phyloP scores from a whole-genome alignment of 1,140 invertebrate genomes.

The Phenacoccus solenopsis region DNA sequence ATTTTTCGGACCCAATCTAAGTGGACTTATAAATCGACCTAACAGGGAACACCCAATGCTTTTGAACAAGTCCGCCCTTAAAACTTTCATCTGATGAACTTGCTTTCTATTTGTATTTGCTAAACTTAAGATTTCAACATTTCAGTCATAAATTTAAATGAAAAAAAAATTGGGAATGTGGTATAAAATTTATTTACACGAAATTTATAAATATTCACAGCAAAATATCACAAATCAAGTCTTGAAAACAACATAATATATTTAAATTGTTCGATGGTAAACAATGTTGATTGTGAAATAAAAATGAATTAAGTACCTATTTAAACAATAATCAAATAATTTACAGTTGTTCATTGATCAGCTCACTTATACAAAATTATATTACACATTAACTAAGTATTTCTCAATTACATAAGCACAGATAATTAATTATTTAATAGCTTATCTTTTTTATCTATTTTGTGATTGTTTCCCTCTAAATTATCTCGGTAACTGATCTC shows the following conservation, averaged over 20 bases:
- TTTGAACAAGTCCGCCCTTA: too few species aligned
- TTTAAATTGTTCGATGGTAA: neutral
- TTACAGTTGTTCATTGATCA: too few species aligned
- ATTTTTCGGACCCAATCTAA: too few species aligned
- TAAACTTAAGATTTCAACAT: too few species aligned
- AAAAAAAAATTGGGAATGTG: neutral
- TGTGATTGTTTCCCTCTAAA: constrained; percentile 10
- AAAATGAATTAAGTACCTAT: too few species aligned
- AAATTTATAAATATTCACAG: neutral
- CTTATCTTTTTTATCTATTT: constrained; percentile 5
- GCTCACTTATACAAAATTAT: neutral
- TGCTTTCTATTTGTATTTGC: too few species aligned
- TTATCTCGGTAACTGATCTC: constrained; percentile 37
- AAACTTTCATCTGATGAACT: too few species aligned
- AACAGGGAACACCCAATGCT: too few species aligned
- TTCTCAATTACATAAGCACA: neutral
- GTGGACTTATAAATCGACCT: too few species aligned
- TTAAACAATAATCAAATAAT: neutral
- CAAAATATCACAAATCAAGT: constrained; percentile 3
- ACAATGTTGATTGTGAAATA: neutral
- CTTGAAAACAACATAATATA: neutral
- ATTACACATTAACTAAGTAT: neutral
- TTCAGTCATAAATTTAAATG: too few species aligned
- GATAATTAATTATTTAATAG: neutral
- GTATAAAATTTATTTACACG: neutral